Conservation (phyloP, 2,888 invertebrate genomes). For the Eristalis intricaria region DNA sequence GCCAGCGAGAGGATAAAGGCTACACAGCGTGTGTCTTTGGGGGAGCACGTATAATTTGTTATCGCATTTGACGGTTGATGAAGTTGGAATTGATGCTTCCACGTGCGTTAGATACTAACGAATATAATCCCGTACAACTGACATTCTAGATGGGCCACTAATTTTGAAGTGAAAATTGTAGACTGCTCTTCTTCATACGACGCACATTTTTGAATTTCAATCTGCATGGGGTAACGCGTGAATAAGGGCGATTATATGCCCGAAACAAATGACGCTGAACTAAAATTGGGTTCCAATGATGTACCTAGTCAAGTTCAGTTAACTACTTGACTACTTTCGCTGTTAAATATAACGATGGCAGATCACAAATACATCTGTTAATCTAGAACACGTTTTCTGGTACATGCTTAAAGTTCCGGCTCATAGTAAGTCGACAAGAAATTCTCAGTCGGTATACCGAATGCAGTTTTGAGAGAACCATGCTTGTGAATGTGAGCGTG, state of each 20-base stretch:
- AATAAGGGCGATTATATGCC: not conserved
- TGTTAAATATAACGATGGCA: too few relatives aligned
- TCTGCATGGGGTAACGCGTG: not conserved
- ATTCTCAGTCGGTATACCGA: too few relatives aligned
- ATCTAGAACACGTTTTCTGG: too few relatives aligned
- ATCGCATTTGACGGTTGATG: not conserved
- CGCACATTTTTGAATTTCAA: not conserved
- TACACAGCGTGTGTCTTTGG: not conserved
- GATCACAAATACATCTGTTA: too few relatives aligned
- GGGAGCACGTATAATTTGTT: not conserved
- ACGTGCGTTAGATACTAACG: not conserved
- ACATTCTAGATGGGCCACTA: not conserved
- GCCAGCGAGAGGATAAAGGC: conserved; percentile 6
- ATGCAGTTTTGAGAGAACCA: too few relatives aligned
- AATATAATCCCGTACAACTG: not conserved
- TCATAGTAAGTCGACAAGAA: too few relatives aligned
- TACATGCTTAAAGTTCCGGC: too few relatives aligned
- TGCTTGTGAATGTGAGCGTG: too few relatives aligned
- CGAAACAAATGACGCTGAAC: too few relatives aligned
- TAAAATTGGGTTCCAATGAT: too few relatives aligned
- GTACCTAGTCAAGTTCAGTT: too few relatives aligned
- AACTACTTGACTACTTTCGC: too few relatives aligned
- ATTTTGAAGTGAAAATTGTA: not conserved
- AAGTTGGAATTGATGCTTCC: not conserved
- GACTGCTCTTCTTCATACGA: not conserved